Conservation (phyloP, 64 coral and sea anemone species). For the Montipora capricornis region DNA sequence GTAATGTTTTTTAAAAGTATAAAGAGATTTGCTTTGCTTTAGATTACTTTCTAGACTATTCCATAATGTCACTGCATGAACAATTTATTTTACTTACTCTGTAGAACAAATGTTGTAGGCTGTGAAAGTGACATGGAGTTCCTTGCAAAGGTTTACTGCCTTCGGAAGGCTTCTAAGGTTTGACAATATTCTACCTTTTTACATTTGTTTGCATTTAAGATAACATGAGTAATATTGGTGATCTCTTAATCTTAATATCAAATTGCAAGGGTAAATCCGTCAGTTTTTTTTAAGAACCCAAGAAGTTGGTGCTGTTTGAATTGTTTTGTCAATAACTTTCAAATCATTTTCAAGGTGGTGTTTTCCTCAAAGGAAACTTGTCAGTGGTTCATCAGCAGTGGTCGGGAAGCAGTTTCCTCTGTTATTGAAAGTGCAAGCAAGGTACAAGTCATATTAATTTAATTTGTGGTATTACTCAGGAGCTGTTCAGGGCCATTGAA, state of each 20-base stretch:
- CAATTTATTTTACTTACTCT: background rate
- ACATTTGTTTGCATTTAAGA: background rate
- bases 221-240: too few relatives aligned
- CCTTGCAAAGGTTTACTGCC: slow-evolving; percentile 79
- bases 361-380: slow-evolving; percentile 61
- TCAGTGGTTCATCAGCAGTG: slow-evolving; percentile 78
- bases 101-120: slow-evolving; percentile 62
- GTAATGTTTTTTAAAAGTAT: too few relatives aligned
- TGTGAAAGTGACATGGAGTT: slow-evolving; percentile 84
- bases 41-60: too few relatives aligned
- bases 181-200: background rate
- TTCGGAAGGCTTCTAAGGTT: slow-evolving; percentile 81
- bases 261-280: too few relatives aligned
- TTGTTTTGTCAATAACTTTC: background rate
- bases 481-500: too few relatives aligned
- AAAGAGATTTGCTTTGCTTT: too few relatives aligned
- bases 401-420: slow-evolving; percentile 73
- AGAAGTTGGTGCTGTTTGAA: background rate
- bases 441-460: slow-evolving; percentile 44
- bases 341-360: slow-evolving; percentile 36
- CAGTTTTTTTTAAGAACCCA: background rate
- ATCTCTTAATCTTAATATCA: too few relatives aligned
- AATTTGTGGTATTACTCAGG: too few relatives aligned
- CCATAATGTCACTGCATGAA: background rate
- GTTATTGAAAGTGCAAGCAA: slow-evolving; percentile 86